Conservation (phyloP, 2,888 invertebrate species). For the Alloplasta piceator region DNA sequence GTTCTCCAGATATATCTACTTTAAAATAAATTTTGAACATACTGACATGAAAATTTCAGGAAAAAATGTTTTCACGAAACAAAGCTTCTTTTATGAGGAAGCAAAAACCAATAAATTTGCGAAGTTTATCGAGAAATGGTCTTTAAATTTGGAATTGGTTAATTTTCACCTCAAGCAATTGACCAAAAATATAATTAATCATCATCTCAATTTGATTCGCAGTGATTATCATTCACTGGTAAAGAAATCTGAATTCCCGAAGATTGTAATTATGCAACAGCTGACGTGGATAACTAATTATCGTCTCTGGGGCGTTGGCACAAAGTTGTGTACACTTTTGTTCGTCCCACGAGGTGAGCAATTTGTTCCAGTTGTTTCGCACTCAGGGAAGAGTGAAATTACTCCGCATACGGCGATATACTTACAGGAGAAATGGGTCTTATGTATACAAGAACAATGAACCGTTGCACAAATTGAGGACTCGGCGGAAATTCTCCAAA, state of each 20-base stretch:
- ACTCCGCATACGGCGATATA: not conserved
- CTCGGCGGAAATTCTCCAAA: not conserved
- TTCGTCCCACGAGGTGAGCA: slow-evolving; percentile 15
- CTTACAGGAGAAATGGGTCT: not conserved
- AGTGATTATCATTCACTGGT: too few relatives aligned
- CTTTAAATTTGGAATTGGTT: too few relatives aligned
- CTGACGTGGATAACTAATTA: slow-evolving; percentile 21
- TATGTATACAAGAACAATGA: slow-evolving; percentile 43
- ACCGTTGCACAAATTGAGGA: slow-evolving; percentile 36
- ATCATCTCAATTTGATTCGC: too few relatives aligned
- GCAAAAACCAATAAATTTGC: too few relatives aligned
- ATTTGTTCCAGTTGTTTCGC: slow-evolving; percentile 55
- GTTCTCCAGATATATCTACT: too few relatives aligned
- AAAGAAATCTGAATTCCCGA: not conserved
- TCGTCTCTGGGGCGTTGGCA: slow-evolving; percentile 10
- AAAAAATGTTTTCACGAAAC: too few relatives aligned
- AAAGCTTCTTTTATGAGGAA: too few relatives aligned
- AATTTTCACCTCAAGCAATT: too few relatives aligned
- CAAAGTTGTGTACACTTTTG: not conserved
- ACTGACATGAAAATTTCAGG: too few relatives aligned
- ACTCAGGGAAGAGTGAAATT: slow-evolving; percentile 36
- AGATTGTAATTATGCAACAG: slow-evolving; percentile 31
- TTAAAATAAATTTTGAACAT: too few relatives aligned
- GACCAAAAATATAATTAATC: too few relatives aligned
- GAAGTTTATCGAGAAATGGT: too few relatives aligned